These are phyloP conservation scores for Escarpia spicata DNA, from an alignment of 2,888 invertebrate species.

Conservation along the genomic window DNA sequence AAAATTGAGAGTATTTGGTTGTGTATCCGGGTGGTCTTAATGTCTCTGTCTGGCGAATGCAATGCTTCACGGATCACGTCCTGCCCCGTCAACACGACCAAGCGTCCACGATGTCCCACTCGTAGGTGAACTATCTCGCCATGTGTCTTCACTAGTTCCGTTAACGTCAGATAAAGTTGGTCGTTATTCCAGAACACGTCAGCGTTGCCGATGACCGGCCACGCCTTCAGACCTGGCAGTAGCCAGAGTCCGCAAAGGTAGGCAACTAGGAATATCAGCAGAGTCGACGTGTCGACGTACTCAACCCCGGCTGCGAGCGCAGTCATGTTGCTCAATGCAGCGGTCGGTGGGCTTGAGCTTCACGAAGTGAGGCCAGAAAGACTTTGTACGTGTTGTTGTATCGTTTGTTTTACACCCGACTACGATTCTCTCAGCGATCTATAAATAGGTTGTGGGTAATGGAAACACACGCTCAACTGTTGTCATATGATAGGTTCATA, in stretches of 20 bases:
- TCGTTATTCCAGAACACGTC: not conserved
- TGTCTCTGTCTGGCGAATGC: too few species aligned
- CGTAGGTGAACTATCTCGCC: not conserved
- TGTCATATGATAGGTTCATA: too few species aligned
- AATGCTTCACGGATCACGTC: not conserved
- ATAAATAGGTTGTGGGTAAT: too few species aligned
- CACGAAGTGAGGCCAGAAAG: too few species aligned
- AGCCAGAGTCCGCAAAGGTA: not conserved
- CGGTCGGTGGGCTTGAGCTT: not conserved
- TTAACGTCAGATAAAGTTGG: not conserved
- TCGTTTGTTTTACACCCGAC: too few species aligned
- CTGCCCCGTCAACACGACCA: not conserved
- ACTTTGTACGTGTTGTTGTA: too few species aligned
- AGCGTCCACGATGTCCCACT: not conserved
- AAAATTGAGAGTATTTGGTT: too few species aligned
- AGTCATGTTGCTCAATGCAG: not conserved
- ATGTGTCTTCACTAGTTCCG: not conserved
- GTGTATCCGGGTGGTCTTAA: too few species aligned
- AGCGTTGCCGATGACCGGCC: not conserved
- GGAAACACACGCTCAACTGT: too few species aligned
- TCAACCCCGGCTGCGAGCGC: not conserved
- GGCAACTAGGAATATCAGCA: not conserved
- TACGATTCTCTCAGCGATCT: too few species aligned
- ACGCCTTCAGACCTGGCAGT: not conserved
- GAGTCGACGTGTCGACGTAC: not conserved